These are phyloP conservation scores for Bergia sp. DNA, from an alignment of 92 coral and sea anemone species.

Conservation along the genomic window DNA sequence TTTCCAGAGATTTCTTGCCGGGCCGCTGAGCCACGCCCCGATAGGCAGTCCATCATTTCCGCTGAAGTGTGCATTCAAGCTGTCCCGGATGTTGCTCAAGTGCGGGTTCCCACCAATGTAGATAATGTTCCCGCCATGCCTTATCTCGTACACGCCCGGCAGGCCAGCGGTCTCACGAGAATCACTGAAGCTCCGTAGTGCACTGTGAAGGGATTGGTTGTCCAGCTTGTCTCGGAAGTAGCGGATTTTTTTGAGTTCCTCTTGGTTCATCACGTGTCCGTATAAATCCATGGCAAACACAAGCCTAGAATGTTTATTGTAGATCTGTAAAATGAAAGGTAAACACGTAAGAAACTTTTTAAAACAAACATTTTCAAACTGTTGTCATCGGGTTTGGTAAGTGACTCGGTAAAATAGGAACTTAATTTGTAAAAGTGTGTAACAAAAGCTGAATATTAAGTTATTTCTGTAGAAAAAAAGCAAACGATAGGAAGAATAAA, in stretches of 20 bases:
- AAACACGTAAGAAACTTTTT: neutral
- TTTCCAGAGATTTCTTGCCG: conserved; percentile 80
- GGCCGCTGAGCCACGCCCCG: conserved; percentile 80
- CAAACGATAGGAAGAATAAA: too few species aligned
- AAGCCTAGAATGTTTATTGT: neutral
- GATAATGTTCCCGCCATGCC: conserved; percentile 67
- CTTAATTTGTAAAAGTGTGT: too few species aligned
- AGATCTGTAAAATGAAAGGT: too few species aligned
- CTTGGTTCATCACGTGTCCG: conserved; percentile 70
- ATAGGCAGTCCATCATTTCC: conserved; percentile 89
- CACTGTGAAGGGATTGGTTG: conserved; percentile 68
- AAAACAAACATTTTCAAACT: too few species aligned
- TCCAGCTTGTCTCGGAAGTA: conserved; percentile 78
- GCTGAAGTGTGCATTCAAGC: conserved; percentile 84
- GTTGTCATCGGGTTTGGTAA: too few species aligned
- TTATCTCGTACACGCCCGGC: conserved; percentile 90
- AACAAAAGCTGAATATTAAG: too few species aligned
- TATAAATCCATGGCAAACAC: conserved; percentile 62
- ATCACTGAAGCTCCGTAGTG: conserved; percentile 77
- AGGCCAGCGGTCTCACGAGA: conserved; percentile 62
- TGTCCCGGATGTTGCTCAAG: conserved; percentile 75
- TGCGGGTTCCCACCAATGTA: conserved; percentile 89
- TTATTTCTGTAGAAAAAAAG: too few species aligned
- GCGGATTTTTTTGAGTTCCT: conserved; percentile 62
- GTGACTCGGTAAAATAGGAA: too few species aligned